Evolutionary conservation across 2,888 invertebrate species (phyloP).

Genomic region (Melieria omissa): DNA sequence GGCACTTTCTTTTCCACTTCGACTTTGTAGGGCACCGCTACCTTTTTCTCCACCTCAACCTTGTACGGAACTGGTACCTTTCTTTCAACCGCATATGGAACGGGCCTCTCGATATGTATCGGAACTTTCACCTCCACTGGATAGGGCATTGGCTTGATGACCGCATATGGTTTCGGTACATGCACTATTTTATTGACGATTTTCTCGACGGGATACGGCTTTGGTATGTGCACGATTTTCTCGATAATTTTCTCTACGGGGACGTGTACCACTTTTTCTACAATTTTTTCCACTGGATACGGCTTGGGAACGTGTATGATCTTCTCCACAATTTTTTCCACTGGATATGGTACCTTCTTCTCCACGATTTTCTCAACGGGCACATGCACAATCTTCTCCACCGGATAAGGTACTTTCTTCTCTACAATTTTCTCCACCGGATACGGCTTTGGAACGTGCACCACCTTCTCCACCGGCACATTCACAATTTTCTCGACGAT

Average conservation of each 20-base stretch:
- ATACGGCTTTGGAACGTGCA: conserved; percentile 67
- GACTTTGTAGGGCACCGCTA: conserved; percentile 62
- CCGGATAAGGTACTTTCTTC: conserved; percentile 63
- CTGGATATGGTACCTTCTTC: conserved; percentile 67
- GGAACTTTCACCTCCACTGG: conserved; percentile 55
- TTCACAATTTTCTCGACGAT: conserved; percentile 60
- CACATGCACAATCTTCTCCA: conserved; percentile 52
- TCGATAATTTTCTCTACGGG: conserved; percentile 68
- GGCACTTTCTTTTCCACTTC: conserved; percentile 67
- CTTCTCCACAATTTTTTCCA: conserved; percentile 63
- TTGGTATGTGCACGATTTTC: conserved; percentile 70
- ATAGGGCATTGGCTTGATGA: conserved; percentile 69
- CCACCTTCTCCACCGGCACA: conserved; percentile 64
- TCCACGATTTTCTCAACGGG: conserved; percentile 62
- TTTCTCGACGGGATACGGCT: conserved; percentile 70
- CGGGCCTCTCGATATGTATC: conserved; percentile 65
- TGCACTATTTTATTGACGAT: conserved; percentile 68
- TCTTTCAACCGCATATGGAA: conserved; percentile 66
- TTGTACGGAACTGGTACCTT: conserved; percentile 62
- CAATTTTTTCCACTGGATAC: conserved; percentile 64
- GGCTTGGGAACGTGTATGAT: conserved; percentile 67
- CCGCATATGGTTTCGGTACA: conserved; percentile 70
- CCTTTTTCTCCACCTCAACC: conserved; percentile 58
- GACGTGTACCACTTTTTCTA: conserved; percentile 66
- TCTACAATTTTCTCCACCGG: conserved; percentile 64